Conservation (phyloP, 1,140 invertebrate genomes). For the Apis cerana region DNA sequence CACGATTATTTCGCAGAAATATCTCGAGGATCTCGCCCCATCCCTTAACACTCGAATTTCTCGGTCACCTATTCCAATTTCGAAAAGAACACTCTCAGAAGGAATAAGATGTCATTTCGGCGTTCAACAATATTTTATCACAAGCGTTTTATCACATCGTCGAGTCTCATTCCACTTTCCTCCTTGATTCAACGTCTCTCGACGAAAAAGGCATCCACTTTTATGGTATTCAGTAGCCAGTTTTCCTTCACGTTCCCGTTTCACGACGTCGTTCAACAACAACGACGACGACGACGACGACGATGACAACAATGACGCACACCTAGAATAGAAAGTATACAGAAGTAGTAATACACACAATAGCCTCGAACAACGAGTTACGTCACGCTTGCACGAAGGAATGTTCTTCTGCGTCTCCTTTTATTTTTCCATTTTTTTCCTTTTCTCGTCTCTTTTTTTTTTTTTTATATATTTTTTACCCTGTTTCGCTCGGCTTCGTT, state of each 20-base stretch:
- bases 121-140: no score
- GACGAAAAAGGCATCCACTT: conserved; percentile 17
- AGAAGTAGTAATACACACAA: not conserved
- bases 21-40: no score
- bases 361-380: not conserved
- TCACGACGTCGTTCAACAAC: not conserved
- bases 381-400: not conserved
- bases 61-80: no score
- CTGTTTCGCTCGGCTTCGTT: not conserved
- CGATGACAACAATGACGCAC: conserved; percentile 2
- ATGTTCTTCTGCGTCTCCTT: not conserved
- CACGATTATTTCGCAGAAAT: no score
- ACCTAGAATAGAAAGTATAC: conserved; percentile 10
- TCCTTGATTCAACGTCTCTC: not conserved
- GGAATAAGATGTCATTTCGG: no score
- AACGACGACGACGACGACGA: not conserved
- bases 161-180: no score
- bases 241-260: conserved; percentile 14
- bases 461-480: not conserved
- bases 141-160: no score
- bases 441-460: no score
- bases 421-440: not conserved
- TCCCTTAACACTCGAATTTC: no score
- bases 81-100: no score
- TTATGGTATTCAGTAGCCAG: conserved; percentile 16